A percentile compares a stretch with the other conserved stretches of the same genome.
phyloP scores from a whole-genome alignment of 1,140 invertebrate genomes.

The Heliconius eleuchia region DNA sequence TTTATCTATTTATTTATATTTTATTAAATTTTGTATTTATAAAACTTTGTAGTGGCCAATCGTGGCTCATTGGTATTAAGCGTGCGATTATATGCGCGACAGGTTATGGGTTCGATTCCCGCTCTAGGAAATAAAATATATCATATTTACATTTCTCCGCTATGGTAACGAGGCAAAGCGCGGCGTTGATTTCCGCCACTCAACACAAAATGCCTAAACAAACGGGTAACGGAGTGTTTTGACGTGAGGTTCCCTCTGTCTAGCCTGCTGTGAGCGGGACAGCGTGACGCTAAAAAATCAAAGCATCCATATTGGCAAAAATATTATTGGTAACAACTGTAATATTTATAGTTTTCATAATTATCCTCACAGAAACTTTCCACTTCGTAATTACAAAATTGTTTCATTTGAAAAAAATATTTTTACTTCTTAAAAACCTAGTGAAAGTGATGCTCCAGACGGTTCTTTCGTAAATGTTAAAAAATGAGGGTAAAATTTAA shows the following conservation, averaged over 20 bases:
- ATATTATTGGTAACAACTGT: too few relatives aligned
- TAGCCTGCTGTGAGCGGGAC: neutral
- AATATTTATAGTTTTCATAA: neutral
- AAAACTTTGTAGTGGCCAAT: too few relatives aligned
- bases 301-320: too few relatives aligned
- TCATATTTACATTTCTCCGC: too few relatives aligned
- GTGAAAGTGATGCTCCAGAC: constrained; percentile 25
- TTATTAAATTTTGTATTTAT: neutral
- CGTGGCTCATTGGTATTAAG: too few relatives aligned
- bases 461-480: neutral
- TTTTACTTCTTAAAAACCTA: constrained; percentile 1
- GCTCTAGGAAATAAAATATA: too few relatives aligned
- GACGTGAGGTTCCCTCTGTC: neutral
- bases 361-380: neutral
- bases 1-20: neutral
- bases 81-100: too few relatives aligned
- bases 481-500: constrained; percentile 24
- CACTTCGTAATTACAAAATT: neutral
- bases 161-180: too few relatives aligned
- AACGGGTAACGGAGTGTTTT: neutral
- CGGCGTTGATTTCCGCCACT: too few relatives aligned
- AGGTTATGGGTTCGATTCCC: too few relatives aligned
- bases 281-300: neutral
- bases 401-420: neutral
- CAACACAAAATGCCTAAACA: neutral